Percentiles rank a stretch among this genome's conserved stretches.
These are phyloP conservation scores for Pterocles burchelli DNA, from an alignment of 2,113 vertebrate genomes.

Conservation along the genomic window DNA sequence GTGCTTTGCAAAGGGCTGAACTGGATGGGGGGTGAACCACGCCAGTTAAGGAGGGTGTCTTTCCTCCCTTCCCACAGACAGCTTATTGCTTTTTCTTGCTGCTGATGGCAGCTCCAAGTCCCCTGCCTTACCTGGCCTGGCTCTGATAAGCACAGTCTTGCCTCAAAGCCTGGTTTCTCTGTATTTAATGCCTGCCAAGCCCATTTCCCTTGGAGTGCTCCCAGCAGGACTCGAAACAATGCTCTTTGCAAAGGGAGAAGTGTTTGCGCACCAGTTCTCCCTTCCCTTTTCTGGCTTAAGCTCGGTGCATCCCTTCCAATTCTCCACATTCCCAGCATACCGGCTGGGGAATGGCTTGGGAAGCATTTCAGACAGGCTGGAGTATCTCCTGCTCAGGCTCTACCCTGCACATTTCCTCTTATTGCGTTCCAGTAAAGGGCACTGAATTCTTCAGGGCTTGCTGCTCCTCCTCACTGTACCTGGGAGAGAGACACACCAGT, in stretches of 20 bases:
- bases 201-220: neutral
- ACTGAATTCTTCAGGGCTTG: neutral
- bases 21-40: neutral
- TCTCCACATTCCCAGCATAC: constrained; percentile 31
- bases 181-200: neutral
- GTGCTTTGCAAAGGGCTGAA: neutral
- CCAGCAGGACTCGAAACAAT: neutral
- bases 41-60: neutral
- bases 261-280: neutral
- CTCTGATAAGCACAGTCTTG: neutral
- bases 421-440: constrained; percentile 52
- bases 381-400: constrained; percentile 10
- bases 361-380: constrained; percentile 19
- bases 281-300: constrained; percentile 27
- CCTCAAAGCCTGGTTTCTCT: neutral
- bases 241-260: neutral
- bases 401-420: constrained; percentile 4
- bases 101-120: neutral
- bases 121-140: neutral
- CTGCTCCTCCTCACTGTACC: neutral
- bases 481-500: neutral
- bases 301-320: constrained; percentile 17
- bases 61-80: neutral
- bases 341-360: neutral
- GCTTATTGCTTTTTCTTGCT: neutral